phyloP scores from a whole-genome alignment of 2,888 invertebrate genomes.

The Caenorhabditis sinica region DNA sequence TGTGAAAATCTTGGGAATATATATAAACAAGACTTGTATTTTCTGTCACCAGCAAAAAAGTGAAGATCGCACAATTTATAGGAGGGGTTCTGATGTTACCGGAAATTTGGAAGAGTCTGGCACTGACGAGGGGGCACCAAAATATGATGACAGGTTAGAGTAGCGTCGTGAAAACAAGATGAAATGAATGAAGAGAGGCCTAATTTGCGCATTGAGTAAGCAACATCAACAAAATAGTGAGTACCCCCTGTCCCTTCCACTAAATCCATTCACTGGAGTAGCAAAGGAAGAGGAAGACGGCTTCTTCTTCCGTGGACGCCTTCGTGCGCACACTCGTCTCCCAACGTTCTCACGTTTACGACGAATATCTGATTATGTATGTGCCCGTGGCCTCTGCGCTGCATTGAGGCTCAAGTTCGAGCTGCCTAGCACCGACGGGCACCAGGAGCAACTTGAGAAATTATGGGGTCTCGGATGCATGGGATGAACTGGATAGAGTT shows the following conservation, averaged over 20 bases:
- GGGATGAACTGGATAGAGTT: background rate
- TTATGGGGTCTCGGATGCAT: background rate
- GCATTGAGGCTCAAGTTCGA: constrained; percentile 20
- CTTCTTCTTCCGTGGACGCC: background rate
- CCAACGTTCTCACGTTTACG: constrained; percentile 63
- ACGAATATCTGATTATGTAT: constrained; percentile 62
- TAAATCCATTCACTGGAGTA: constrained; percentile 50
- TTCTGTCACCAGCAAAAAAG: too few species aligned
- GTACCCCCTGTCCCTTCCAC: constrained; percentile 4
- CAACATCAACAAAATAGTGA: constrained; percentile 23
- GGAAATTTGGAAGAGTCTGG: too few species aligned
- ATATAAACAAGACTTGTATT: too few species aligned
- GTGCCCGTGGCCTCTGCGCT: constrained; percentile 39
- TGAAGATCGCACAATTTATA: too few species aligned
- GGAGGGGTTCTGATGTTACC: too few species aligned
- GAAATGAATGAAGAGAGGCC: constrained; percentile 26
- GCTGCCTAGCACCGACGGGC: constrained; percentile 20
- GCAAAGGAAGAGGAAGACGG: constrained; percentile 12
- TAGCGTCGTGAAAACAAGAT: background rate
- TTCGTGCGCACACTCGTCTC: constrained; percentile 38
- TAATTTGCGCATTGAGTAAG: constrained; percentile 38
- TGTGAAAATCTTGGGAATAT: too few species aligned
- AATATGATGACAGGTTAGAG: constrained; percentile 5
- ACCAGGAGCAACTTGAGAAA: constrained; percentile 20
- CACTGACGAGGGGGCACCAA: too few species aligned